Evolutionary conservation across 2,113 vertebrate genomes (phyloP).

Genomic region (Bettongia penicillata): DNA sequence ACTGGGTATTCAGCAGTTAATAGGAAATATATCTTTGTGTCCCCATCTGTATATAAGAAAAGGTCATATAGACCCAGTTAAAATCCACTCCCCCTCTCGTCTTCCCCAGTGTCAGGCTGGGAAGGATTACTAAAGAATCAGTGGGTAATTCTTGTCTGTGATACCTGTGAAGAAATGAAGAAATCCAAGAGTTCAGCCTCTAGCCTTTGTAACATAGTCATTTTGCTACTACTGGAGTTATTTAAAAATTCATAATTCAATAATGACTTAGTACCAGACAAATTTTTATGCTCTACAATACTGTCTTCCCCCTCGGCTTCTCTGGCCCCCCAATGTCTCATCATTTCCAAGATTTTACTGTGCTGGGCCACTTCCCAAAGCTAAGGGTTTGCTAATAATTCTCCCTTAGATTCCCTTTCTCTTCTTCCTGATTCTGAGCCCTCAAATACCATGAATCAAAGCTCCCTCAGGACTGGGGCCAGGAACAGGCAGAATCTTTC

Average conservation of each 20-base stretch:
- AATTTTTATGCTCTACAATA: slow-evolving; percentile 20
- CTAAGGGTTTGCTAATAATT: slow-evolving; percentile 45
- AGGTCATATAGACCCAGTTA: neutral
- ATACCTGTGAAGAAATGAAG: slow-evolving; percentile 20
- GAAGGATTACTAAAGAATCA: neutral
- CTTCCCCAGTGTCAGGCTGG: neutral
- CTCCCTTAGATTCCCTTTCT: slow-evolving; percentile 22
- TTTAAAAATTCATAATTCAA: slow-evolving; percentile 48
- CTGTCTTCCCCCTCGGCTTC: slow-evolving; percentile 25
- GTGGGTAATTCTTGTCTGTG: slow-evolving; percentile 1
- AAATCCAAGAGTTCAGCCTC: slow-evolving; percentile 18
- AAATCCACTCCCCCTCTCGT: neutral
- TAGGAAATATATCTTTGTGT: neutral
- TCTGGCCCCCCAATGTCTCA: neutral
- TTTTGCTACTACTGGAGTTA: slow-evolving; percentile 21
- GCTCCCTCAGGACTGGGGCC: neutral
- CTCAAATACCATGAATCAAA: slow-evolving; percentile 25
- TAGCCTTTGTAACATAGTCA: slow-evolving; percentile 26
- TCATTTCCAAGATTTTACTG: slow-evolving; percentile 51
- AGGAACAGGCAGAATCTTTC: neutral
- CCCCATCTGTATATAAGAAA: neutral
- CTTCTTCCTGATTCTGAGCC: slow-evolving; percentile 35
- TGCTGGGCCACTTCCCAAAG: slow-evolving; percentile 56
- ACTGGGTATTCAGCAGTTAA: neutral
- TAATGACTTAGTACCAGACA: neutral